These are phyloP conservation scores for Vidua macroura DNA, from an alignment of 2,113 vertebrate species.

Conservation along the genomic window DNA sequence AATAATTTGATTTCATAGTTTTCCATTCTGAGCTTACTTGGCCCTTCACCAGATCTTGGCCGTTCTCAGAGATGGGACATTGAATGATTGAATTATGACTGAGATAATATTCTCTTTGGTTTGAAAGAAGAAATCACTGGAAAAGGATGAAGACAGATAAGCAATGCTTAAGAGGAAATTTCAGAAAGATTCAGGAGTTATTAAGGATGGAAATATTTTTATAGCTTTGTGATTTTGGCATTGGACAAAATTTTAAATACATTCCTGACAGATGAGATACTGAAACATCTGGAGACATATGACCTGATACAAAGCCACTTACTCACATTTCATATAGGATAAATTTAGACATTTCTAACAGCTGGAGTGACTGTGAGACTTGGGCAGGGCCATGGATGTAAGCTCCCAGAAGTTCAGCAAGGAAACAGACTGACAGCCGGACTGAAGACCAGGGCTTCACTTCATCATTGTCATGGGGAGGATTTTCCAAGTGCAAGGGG, in stretches of 20 bases:
- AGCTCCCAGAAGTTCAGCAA: neutral
- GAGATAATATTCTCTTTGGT: neutral
- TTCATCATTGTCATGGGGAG: neutral
- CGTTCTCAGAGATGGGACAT: neutral
- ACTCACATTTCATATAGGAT: constrained; percentile 1
- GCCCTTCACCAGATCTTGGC: neutral
- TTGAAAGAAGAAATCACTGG: neutral
- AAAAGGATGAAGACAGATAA: constrained; percentile 10
- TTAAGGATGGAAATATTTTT: constrained; percentile 18
- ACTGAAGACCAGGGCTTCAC: neutral
- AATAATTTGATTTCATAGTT: neutral
- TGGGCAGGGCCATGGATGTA: neutral
- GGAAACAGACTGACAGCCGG: neutral
- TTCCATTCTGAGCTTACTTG: constrained; percentile 15
- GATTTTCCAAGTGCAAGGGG: neutral
- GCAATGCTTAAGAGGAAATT: neutral
- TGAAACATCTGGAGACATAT: constrained; percentile 49
- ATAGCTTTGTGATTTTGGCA: constrained; percentile 12
- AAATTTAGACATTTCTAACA: constrained; percentile 32
- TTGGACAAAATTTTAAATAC: neutral
- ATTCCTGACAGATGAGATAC: constrained; percentile 46
- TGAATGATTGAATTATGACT: neutral
- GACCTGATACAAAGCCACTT: neutral
- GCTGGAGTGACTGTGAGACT: neutral
- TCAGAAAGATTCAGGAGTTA: neutral